A percentile compares a stretch with the other conserved stretches of the same genome.
Conservation (phyloP, 2,797 vertebrate genomes). For the Eurystomus glaucurus region DNA sequence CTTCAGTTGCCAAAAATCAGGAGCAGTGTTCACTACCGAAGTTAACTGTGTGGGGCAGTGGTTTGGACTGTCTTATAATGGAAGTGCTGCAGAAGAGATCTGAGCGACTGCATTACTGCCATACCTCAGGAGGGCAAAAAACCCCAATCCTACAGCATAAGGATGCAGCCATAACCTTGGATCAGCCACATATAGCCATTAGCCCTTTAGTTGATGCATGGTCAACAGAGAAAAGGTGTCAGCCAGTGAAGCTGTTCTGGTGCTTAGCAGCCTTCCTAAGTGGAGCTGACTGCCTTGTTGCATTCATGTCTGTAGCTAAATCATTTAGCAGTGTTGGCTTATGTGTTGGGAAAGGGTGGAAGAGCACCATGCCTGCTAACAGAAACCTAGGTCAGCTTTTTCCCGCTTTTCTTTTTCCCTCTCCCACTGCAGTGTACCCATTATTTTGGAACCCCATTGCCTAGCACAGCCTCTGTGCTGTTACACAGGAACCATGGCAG, state of each 20-base stretch:
- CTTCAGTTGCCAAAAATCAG: background rate
- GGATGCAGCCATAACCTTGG: background rate
- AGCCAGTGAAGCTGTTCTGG: background rate
- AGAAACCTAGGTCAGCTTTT: background rate
- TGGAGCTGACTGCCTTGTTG: background rate
- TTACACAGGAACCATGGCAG: background rate
- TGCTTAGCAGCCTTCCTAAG: background rate
- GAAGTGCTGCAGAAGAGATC: background rate
- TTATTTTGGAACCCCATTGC: conserved; percentile 69
- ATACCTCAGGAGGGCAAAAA: background rate
- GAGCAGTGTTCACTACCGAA: background rate
- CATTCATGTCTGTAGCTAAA: background rate
- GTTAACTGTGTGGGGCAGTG: background rate
- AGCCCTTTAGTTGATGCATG: background rate
- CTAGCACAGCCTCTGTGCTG: conserved; percentile 34
- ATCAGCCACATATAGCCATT: background rate
- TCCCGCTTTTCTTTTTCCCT: background rate
- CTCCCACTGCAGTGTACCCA: conserved; percentile 56
- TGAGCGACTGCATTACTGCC: background rate
- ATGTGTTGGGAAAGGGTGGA: background rate
- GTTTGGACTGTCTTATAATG: background rate
- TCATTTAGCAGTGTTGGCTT: background rate
- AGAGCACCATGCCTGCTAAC: background rate
- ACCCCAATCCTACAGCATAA: background rate
- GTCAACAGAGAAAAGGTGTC: background rate